These are phyloP conservation scores for Drosophila ambigua DNA, from an alignment of 1,140 invertebrate species.

Conservation along the genomic window DNA sequence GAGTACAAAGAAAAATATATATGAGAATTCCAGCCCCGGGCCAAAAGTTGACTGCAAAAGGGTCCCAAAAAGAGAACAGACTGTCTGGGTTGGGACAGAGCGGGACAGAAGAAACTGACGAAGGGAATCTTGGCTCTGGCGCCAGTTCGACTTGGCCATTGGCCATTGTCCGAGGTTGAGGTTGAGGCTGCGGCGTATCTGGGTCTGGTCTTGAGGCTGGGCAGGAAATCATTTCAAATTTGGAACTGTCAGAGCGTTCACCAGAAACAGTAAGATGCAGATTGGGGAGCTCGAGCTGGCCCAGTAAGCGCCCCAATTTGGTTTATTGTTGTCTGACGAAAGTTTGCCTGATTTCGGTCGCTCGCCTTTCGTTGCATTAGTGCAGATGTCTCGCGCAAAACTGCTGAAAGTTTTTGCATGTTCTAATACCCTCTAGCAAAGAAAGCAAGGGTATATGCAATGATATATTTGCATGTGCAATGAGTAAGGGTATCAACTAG, in stretches of 20 bases:
- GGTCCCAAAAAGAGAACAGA: conserved; percentile 10
- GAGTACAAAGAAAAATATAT: conserved; percentile 41
- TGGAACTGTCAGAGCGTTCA: conserved; percentile 6
- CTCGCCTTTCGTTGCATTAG: background rate
- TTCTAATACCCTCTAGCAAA: background rate
- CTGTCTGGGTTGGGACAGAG: background rate
- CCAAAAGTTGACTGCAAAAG: conserved; percentile 27
- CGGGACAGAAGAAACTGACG: background rate
- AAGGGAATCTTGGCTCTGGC: conserved; percentile 6
- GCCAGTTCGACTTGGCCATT: conserved; percentile 22
- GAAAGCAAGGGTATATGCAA: too few species aligned
- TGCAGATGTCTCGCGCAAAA: conserved; percentile 23
- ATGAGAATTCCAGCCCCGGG: conserved; percentile 32
- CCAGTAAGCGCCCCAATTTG: conserved; percentile 30
- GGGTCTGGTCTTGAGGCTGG: background rate
- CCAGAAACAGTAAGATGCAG: too few species aligned
- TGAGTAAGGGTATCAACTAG: background rate
- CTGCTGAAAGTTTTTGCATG: background rate
- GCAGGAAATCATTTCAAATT: conserved; percentile 39
- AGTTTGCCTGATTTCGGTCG: conserved; percentile 13
- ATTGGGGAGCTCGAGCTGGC: background rate
- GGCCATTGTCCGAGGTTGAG: background rate
- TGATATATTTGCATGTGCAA: too few species aligned
- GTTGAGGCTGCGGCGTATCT: too few species aligned
- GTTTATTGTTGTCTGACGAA: conserved; percentile 39